Evolutionary conservation across 2,113 vertebrate genomes (phyloP), one percentile per base, ranked within the genome.

Genomic region (Zeus faber): DNA sequence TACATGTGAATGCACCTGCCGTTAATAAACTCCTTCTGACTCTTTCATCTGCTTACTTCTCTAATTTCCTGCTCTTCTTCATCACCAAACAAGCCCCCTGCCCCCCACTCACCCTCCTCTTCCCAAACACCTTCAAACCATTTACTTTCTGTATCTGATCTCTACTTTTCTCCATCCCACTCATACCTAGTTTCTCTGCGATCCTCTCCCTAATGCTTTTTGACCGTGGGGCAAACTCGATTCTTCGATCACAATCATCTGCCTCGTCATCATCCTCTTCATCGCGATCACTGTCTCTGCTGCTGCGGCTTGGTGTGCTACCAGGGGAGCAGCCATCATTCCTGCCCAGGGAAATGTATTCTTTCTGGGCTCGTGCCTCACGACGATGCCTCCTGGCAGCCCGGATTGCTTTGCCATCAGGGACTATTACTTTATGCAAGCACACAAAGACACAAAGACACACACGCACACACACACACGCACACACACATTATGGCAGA

Each of bases 151-250:
- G n/a, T n/a, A n/a, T n/a, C n/a, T n/a, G n/a, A n/a, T n/a, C n/a
- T n/a, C n/a, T n/a, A n/a, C n/a, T n/a, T n/a, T n/a, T n/a, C n/a
- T n/a, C n/a, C n/a, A n/a, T n/a, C n/a, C n/a, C n/a, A n/a, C 13
- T 26, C 88, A 82, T 87, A 97, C 95, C 82, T 65, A 90, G 85
- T 71, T 91, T 90, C 72, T 93, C 91, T 4, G 88, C 61, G 70
- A 98, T 93, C 67, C 89, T 91, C 68, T 96, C 88, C 58, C 81
- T 86, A 20, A 94, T 80, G 50, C 87, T 90, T 81, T 86, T 94
- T 27, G 83, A 57, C 71, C 87, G 85, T 6, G 89, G 91, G 2
- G 87, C 83, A 76, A 98, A 98, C 14, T 79, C 65, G 0, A 96
- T 92, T 74, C 83, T 87, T 60, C 69, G 89, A 17, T 87, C 83